These are phyloP conservation scores for Chanos chanos DNA, from an alignment of 2,797 vertebrate species.

Conservation along the genomic window DNA sequence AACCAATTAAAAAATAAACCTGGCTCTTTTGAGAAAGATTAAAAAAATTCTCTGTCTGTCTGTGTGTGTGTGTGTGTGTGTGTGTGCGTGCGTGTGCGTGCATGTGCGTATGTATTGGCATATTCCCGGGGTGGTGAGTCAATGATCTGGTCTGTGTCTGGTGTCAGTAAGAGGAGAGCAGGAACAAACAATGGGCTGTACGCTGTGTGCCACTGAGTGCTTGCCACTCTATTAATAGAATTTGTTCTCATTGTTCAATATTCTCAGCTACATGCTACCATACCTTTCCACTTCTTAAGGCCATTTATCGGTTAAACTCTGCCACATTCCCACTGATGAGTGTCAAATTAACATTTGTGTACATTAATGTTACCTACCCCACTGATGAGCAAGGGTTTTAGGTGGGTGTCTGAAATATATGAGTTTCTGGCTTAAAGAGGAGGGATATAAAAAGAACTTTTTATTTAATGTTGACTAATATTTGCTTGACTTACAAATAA, in stretches of 20 bases:
- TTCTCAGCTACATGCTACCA: conserved; percentile 19
- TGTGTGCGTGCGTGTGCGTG: neutral
- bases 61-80: too few relatives aligned
- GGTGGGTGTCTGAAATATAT: too few relatives aligned
- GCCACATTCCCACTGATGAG: neutral
- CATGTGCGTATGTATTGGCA: conserved; percentile 1
- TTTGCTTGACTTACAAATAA: too few relatives aligned
- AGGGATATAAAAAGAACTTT: too few relatives aligned
- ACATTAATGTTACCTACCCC: too few relatives aligned
- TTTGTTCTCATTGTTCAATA: conserved; percentile 25
- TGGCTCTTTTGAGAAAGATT: too few relatives aligned
- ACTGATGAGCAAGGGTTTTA: too few relatives aligned
- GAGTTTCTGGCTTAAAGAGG: too few relatives aligned
- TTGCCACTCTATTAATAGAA: conserved; percentile 38
- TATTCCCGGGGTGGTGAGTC: conserved; percentile 23
- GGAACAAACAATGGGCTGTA: conserved; percentile 23
- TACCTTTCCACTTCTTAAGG: neutral
- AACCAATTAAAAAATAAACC: too few relatives aligned
- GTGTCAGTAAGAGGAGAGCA: conserved; percentile 19
- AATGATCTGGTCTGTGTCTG: conserved; percentile 29
- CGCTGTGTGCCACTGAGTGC: neutral
- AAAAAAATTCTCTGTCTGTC: too few relatives aligned
- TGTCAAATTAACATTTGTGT: too few relatives aligned
- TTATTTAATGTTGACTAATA: too few relatives aligned
- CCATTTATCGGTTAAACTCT: neutral